phyloP scores from a whole-genome alignment of 2,797 vertebrate genomes.

The Characodon lateralis region DNA sequence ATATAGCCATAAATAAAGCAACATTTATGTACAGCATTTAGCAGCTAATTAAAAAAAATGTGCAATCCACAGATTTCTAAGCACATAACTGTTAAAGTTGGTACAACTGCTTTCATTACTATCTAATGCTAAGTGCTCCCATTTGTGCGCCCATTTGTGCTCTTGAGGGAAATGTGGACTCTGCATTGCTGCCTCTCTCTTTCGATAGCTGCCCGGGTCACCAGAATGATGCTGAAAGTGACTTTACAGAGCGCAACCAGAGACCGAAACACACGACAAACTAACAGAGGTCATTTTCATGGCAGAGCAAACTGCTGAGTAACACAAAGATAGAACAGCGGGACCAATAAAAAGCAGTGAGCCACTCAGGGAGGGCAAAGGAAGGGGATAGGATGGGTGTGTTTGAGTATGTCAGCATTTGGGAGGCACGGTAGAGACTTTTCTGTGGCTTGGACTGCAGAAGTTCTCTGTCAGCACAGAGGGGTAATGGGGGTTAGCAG shows the following conservation, averaged over 20 bases:
- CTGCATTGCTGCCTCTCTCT: slow-evolving; percentile 17
- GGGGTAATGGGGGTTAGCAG: slow-evolving; percentile 74
- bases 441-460: slow-evolving; percentile 53
- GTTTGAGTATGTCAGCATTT: slow-evolving; percentile 64
- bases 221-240: slow-evolving; percentile 41
- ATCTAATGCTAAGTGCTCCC: slow-evolving; percentile 6
- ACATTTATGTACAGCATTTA: background rate
- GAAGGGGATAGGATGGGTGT: slow-evolving; percentile 25
- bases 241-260: slow-evolving; percentile 23
- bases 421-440: slow-evolving; percentile 56
- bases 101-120: slow-evolving; percentile 6
- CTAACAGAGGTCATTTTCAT: slow-evolving; percentile 37
- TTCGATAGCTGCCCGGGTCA: slow-evolving; percentile 10
- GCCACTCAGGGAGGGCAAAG: slow-evolving; percentile 17
- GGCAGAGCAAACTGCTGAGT: slow-evolving; percentile 37
- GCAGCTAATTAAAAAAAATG: background rate
- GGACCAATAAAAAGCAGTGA: slow-evolving; percentile 28
- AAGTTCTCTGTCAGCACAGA: slow-evolving; percentile 74
- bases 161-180: slow-evolving; percentile 11
- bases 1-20: background rate
- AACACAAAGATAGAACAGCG: slow-evolving; percentile 23
- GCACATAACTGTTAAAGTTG: slow-evolving; percentile 9
- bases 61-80: slow-evolving; percentile 15
- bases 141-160: slow-evolving; percentile 18
- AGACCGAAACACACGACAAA: slow-evolving; percentile 35